Conservation (phyloP, 2,888 invertebrate genomes). For the Prosapia bicincta region DNA sequence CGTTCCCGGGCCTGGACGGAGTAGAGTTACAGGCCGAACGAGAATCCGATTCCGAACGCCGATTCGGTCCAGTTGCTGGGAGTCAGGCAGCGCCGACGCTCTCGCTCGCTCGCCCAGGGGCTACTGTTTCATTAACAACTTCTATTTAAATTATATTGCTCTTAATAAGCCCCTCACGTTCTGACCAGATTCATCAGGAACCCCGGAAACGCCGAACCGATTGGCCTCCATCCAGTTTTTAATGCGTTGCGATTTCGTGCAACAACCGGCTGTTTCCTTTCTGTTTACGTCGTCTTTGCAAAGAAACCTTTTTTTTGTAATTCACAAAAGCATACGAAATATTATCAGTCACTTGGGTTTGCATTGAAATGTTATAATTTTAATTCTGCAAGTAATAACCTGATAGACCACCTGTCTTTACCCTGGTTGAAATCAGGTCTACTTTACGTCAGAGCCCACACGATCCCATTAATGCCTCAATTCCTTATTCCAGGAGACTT, state of each 20-base stretch:
- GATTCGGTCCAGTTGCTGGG: not conserved
- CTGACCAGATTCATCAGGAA: not conserved
- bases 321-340: too few relatives aligned
- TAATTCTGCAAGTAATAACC: too few relatives aligned
- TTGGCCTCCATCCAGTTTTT: not conserved
- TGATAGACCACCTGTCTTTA: too few relatives aligned
- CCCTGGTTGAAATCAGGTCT: too few relatives aligned
- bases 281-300: not conserved
- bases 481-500: too few relatives aligned
- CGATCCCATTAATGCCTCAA: too few relatives aligned
- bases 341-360: too few relatives aligned
- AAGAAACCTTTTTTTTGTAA: too few relatives aligned
- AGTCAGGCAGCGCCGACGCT: not conserved
- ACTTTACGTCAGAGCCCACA: too few relatives aligned
- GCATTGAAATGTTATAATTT: too few relatives aligned
- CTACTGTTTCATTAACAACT: not conserved
- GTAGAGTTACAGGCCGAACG: not conserved
- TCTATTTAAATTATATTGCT: not conserved
- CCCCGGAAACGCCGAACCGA: not conserved
- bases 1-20: not conserved
- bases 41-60: not conserved
- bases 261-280: not conserved
- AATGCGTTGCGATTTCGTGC: not conserved
- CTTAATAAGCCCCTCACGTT: not conserved
- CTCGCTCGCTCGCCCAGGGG: not conserved